Evolutionary conservation across 2,888 invertebrate genomes (phyloP), one percentile per base, ranked within the genome.

Genomic region (Coremacera marginata): DNA sequence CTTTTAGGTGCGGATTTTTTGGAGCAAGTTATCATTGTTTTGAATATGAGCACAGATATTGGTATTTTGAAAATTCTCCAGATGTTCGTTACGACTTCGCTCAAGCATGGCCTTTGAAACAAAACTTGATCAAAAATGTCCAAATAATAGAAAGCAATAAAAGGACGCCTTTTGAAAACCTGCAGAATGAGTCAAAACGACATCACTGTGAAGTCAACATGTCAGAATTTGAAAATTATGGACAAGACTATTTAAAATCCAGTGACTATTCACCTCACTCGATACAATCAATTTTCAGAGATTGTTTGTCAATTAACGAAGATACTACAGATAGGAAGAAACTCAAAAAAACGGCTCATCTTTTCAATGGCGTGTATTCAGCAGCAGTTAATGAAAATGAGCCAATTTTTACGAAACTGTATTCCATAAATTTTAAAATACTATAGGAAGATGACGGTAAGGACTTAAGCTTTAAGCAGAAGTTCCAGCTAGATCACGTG

Each of bases 1-100:
- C 22, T 81, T 19, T 68, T 80, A 72, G 80, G 79, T 8, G 65
- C 80, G 1, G 78, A 79, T 37, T 78, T 79, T 22, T 71, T 80
- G 68, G 70, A 80, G 60, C 68, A 79, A 51, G 79, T 71, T 0
- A 75, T 75, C 2, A 77, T 79, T 0, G 80, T 80, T 11, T 22
- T 79, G 16, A 81, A 80, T 37, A 80, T 82, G 31, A 31, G 31
- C 31, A 31, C 3, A 31, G 31, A 5, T 31, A 31, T 31, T 31
- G 31, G 31, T 31, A 4, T 31, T 31, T 31, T 31, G 31, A 31
- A 31, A 31, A 31, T 31, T 4, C 31, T 31, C 31, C 31, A 5
- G 5, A 31, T 31, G 31, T 31, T 3, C 37, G 37, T 37, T 37
- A 8, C 8, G 37, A 37, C 37, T 37, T 37, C 7, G 5, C 37